Conservation (phyloP, 2,888 invertebrate genomes). For the Cheilosia impressa region DNA sequence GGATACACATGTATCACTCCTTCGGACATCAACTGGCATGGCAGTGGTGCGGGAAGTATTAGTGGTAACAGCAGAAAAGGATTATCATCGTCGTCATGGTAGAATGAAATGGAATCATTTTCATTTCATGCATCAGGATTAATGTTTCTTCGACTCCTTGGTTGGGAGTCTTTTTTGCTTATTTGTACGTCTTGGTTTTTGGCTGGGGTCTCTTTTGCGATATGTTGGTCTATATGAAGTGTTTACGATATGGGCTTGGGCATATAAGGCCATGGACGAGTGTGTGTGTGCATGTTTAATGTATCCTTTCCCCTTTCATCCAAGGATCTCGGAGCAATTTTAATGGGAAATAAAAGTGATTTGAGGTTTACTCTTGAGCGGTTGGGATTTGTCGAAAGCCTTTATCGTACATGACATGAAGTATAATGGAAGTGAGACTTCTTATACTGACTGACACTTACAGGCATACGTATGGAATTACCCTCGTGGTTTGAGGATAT, state of each 20-base stretch:
- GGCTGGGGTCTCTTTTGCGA: constrained; percentile 9
- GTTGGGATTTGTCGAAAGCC: constrained; percentile 48
- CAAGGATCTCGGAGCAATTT: constrained; percentile 33
- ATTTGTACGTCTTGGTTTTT: constrained; percentile 3
- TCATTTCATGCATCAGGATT: constrained; percentile 45
- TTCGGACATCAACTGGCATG: constrained; percentile 37
- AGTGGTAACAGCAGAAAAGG: constrained; percentile 49
- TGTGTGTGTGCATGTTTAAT: constrained; percentile 44
- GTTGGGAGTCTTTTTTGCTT: constrained; percentile 25
- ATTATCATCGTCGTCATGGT: constrained; percentile 53
- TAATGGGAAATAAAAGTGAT: constrained; percentile 53
- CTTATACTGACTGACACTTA: neutral
- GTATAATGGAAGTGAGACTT: constrained; percentile 37
- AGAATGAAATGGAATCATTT: constrained; percentile 56
- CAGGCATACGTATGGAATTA: neutral
- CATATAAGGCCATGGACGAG: constrained; percentile 20
- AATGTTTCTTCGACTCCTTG: constrained; percentile 42
- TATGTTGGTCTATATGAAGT: constrained; percentile 12
- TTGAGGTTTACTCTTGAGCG: constrained; percentile 44
- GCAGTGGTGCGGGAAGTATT: constrained; percentile 4
- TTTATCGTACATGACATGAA: constrained; percentile 32
- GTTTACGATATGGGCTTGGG: constrained; percentile 18
- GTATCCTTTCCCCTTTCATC: neutral
- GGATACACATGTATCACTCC: constrained; percentile 38
- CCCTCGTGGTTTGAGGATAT: neutral